Evolutionary conservation across 2,888 invertebrate species (phyloP).

Genomic region (Drosophila nigricruria): DNA sequence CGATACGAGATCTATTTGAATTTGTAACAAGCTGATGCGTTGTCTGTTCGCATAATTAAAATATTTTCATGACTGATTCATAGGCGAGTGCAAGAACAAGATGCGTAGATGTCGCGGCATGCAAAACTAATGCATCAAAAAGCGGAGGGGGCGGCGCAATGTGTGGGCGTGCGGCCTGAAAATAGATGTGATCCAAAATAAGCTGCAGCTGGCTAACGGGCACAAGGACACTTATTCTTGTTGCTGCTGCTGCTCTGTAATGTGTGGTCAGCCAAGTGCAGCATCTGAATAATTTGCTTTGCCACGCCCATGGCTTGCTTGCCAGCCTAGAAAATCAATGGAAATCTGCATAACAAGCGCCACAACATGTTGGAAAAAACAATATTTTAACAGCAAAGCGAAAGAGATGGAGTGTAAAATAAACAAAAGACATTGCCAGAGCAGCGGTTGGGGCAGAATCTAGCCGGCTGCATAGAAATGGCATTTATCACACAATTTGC

Average conservation of each 20-base stretch:
- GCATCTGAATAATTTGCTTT: slow-evolving; percentile 55
- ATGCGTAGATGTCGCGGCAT: slow-evolving; percentile 60
- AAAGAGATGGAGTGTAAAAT: slow-evolving; percentile 9
- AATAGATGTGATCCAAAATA: slow-evolving; percentile 78
- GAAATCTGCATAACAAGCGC: slow-evolving; percentile 42
- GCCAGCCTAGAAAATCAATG: slow-evolving; percentile 41
- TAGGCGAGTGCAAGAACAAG: slow-evolving; percentile 41
- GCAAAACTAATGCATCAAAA: slow-evolving; percentile 60
- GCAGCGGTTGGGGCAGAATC: not conserved
- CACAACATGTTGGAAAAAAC: slow-evolving; percentile 25
- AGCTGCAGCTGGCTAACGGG: slow-evolving; percentile 64
- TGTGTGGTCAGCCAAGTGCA: slow-evolving; percentile 33
- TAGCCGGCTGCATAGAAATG: slow-evolving; percentile 37
- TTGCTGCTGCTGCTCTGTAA: slow-evolving; percentile 7
- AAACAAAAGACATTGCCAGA: slow-evolving; percentile 15
- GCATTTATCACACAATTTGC: slow-evolving; percentile 78
- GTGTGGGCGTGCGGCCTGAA: slow-evolving; percentile 50
- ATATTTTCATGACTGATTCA: slow-evolving; percentile 60
- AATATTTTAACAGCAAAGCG: slow-evolving; percentile 30
- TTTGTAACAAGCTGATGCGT: slow-evolving; percentile 20
- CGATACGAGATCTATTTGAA: not conserved
- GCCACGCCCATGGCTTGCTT: slow-evolving; percentile 22
- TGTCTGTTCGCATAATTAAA: slow-evolving; percentile 51
- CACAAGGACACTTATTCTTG: slow-evolving; percentile 69
- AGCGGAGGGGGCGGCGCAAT: not conserved